Base-by-base conservation (phyloP, 1,140 invertebrate species). In the Macrobrachium nipponense region DNA sequence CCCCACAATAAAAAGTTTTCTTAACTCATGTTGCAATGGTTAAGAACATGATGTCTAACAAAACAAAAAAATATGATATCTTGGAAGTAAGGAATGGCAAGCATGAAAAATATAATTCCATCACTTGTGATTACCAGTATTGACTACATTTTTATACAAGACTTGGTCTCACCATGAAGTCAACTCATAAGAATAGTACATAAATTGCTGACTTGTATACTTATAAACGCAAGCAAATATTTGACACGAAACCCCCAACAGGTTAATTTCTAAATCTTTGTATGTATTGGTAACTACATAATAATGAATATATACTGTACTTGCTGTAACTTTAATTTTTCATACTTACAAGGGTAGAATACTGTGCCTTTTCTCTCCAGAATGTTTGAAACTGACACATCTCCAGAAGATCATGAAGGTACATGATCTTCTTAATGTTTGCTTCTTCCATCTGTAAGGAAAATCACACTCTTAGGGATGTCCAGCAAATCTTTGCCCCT, bases 331-430 rank as follows among this genome's bases (percentile, higher is more conserved):
- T 1, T 44, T 18, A n/a, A n/a, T 44, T 36, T 36, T 17, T 0
- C 18, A 94, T 93, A 76, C 94, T 92, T 61, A 89, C 89, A 61
- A 96, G 93, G 15, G 89, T 88, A n/a, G 81, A 64, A 82, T 84
- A 89, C 27, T 87, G 83, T 43, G 78, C 70, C 43, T 90, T 86
- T 43, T 89, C 87, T 18, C 88, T 91, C 98, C 98, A 99, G 91
- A 98, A 98, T 82, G 95, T 92, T 89, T 95, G 94, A 91, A 99
- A 99, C 89, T 98, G 95, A 90, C 98, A 98, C 79, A 96, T 95
- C 92, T 99, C 98, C 90, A 99, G 91, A 86, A 97, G 94, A 89
- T 98, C 95, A 62, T 97, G 97, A 88, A 99, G 92, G 89, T 96
- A 95, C 89, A 98, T 95, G 66, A 99, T 97, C 90, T 96, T 95